A percentile compares a stretch with the other conserved stretches of the same genome.
Conservation (phyloP, 2,888 invertebrate genomes). For the Salpingus planirostris region DNA sequence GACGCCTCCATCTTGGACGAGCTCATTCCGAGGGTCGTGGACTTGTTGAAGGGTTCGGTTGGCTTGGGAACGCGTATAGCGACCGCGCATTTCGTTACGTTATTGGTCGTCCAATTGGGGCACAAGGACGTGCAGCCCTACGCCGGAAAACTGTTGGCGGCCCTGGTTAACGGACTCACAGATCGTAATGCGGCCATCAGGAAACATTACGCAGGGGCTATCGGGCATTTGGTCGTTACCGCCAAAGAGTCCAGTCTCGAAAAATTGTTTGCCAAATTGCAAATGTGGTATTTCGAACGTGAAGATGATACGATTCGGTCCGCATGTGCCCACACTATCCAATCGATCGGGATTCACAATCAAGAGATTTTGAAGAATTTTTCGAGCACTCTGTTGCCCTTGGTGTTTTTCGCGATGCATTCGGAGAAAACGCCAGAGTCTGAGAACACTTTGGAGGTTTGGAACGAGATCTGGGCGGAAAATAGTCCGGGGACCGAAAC, state of each 20-base stretch:
- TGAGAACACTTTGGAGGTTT: constrained; percentile 60
- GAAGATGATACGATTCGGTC: constrained; percentile 71
- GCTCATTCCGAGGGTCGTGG: constrained; percentile 71
- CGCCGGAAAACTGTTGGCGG: constrained; percentile 51
- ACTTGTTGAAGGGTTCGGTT: constrained; percentile 69
- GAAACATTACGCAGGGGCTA: constrained; percentile 73
- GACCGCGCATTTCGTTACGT: constrained; percentile 67
- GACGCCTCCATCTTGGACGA: constrained; percentile 69
- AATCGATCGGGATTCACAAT: constrained; percentile 73
- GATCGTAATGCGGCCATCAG: constrained; percentile 78
- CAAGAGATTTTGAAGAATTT: constrained; percentile 75
- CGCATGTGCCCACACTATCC: constrained; percentile 65
- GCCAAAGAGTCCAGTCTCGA: constrained; percentile 69
- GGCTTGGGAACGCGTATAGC: constrained; percentile 80
- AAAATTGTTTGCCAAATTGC: constrained; percentile 53
- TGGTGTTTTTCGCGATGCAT: constrained; percentile 88
- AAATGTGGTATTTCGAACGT: constrained; percentile 57
- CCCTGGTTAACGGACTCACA: constrained; percentile 65
- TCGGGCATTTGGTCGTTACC: constrained; percentile 74
- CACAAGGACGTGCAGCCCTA: constrained; percentile 49
- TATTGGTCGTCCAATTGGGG: constrained; percentile 49
- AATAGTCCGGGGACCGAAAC: constrained; percentile 80
- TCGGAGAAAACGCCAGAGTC: constrained; percentile 60
- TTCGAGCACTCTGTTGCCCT: constrained; percentile 64
- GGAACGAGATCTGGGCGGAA: constrained; percentile 86